Conservation (phyloP, 2,888 invertebrate genomes). For the Dolomedes plantarius region DNA sequence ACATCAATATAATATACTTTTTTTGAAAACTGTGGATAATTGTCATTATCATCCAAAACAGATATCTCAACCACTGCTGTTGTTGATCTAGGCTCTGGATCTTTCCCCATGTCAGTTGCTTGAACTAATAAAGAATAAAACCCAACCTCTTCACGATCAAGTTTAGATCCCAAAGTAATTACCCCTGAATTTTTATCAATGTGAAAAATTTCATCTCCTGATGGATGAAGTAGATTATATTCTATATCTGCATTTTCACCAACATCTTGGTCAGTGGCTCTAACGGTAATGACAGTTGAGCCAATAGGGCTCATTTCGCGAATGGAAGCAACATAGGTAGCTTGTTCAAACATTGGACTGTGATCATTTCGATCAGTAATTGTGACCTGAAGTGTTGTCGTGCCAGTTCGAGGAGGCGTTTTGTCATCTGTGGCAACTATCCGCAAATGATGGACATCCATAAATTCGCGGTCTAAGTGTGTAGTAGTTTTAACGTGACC, state of each 20-base stretch:
- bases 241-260: constrained; percentile 90
- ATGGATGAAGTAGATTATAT: constrained; percentile 79
- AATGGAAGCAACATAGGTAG: constrained; percentile 92
- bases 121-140: constrained; percentile 89
- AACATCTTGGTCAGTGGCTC: constrained; percentile 93
- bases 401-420: constrained; percentile 89
- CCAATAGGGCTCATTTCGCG: constrained; percentile 92
- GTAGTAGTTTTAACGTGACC: constrained; percentile 91
- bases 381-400: constrained; percentile 90
- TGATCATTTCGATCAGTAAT: constrained; percentile 97
- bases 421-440: constrained; percentile 90
- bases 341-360: constrained; percentile 92
- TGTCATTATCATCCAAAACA: constrained; percentile 89
- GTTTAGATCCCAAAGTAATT: constrained; percentile 85
- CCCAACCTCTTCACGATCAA: constrained; percentile 91
- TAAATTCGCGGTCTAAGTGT: constrained; percentile 88
- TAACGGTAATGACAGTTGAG: constrained; percentile 86
- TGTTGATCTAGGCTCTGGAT: constrained; percentile 87
- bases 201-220: constrained; percentile 81
- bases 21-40: constrained; percentile 94
- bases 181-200: constrained; percentile 89
- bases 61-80: constrained; percentile 89
- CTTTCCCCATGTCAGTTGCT: constrained; percentile 90
- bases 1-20: constrained; percentile 90
- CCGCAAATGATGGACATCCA: constrained; percentile 93